Conservation (phyloP, 2,888 invertebrate genomes). For the Philhelius pedissequus region DNA sequence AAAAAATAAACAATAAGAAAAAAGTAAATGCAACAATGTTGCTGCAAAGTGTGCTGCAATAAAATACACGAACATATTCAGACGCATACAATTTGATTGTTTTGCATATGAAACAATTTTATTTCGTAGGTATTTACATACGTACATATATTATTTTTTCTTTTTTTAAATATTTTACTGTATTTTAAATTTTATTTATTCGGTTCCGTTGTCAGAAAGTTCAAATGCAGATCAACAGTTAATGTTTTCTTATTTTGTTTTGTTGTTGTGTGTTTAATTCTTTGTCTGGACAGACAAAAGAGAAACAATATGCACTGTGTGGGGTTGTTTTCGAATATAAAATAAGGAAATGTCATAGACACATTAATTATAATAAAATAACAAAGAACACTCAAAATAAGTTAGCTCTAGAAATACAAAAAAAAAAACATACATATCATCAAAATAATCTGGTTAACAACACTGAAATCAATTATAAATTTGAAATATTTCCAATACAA, state of each 20-base stretch:
- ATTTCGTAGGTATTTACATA: too few species aligned
- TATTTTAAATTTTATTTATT: background rate
- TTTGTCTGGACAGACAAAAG: constrained; percentile 16
- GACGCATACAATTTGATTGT: constrained; percentile 11
- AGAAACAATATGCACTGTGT: background rate
- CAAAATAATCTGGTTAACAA: too few species aligned
- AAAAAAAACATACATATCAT: too few species aligned
- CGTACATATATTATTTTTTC: too few species aligned
- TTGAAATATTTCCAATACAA: too few species aligned
- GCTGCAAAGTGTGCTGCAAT: background rate
- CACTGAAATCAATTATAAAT: too few species aligned
- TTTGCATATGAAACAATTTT: constrained; percentile 37
- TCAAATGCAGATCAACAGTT: constrained; percentile 31
- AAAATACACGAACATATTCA: constrained; percentile 21
- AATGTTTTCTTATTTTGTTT: background rate
- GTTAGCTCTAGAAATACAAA: too few species aligned
- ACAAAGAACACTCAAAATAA: background rate
- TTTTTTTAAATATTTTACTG: background rate
- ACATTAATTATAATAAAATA: background rate
- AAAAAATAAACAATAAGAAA: background rate
- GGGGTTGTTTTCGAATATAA: background rate
- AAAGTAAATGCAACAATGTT: too few species aligned
- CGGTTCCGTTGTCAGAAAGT: constrained; percentile 20
- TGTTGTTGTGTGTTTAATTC: background rate
- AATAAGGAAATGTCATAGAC: background rate